These are phyloP conservation scores for Lacanobia wlatinum DNA, from an alignment of 2,888 invertebrate genomes.

Conservation along the genomic window DNA sequence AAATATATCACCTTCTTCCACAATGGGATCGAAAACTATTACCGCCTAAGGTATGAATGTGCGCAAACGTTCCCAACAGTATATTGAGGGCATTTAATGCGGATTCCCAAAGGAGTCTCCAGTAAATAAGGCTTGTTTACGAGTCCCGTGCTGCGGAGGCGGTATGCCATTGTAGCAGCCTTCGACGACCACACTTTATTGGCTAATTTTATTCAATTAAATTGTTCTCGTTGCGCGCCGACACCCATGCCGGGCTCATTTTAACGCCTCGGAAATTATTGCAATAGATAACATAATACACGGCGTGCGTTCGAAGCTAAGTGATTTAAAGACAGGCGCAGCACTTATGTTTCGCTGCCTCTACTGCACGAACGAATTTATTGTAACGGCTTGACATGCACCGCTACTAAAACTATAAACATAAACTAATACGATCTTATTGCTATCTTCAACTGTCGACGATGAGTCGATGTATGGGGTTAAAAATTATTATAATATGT, in stretches of 20 bases:
- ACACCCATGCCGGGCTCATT: constrained; percentile 75
- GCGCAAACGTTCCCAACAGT: constrained; percentile 76
- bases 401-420: constrained; percentile 73
- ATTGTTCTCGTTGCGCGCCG: constrained; percentile 83
- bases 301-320: constrained; percentile 68
- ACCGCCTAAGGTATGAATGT: constrained; percentile 75
- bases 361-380: constrained; percentile 69
- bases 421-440: constrained; percentile 76
- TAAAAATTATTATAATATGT: constrained; percentile 85
- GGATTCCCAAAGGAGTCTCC: constrained; percentile 82
- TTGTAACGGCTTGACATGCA: constrained; percentile 71
- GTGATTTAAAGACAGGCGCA: constrained; percentile 76
- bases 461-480: constrained; percentile 78
- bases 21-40: constrained; percentile 77
- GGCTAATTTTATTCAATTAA: constrained; percentile 91
- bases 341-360: constrained; percentile 67
- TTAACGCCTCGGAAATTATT: constrained; percentile 86
- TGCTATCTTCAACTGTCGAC: constrained; percentile 70
- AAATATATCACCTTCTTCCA: constrained; percentile 68
- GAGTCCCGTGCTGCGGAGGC: constrained; percentile 74
- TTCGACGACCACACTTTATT: constrained; percentile 87
- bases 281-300: constrained; percentile 84
- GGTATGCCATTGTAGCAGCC: constrained; percentile 88
- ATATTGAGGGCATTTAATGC: constrained; percentile 83
- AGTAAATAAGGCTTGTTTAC: constrained; percentile 88